Evolutionary conservation across 1,140 invertebrate species (phyloP), one percentile per base, ranked within the genome.

Genomic region (Drosophila ambigua): DNA sequence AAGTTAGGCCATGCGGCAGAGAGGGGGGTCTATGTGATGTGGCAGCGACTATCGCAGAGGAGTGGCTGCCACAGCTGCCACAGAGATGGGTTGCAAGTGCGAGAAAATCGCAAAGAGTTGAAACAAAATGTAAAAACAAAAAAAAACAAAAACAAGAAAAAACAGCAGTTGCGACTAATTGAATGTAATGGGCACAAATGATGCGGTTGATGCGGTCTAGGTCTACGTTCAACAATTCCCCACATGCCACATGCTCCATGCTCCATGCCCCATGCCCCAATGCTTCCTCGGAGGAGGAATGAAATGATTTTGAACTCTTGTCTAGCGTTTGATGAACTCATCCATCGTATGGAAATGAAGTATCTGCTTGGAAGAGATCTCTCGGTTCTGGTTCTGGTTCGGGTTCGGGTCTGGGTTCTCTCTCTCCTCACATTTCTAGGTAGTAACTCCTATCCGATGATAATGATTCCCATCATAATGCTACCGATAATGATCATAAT

Each of bases 111-210:
- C 78, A 81, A 77, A 77, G 66, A 65, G 52, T 64, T 69, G 76
- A 45, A 77, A 78, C 65, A 78, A 74, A 13, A 15, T 23, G 48
- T 16, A 26, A 0, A 35, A 51, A 26, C 4, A 28, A 50, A 6
- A 51, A 26, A 0, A 35, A 51, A 26, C 4, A 28, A 50, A 6
- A 51, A 26, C 16, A 16, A 16, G 16, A 16, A 28, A 23, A 72
- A 72, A 72, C 63, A 74, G 11, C 81, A 73, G 76, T 83, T 73
- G 79, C 67, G 49, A 83, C 84, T 88, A 88, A 83, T 88, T 88
- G 83, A 87, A 79, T 88, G 79, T 87, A 88, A 87, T 87, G 76
- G 83, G 76, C 83, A 88, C 83, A 87, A 87, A 88, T 88, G 83
- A 79, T 79, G 83, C 62, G 58, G 75, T 66, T 66, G 69, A 58